Evolutionary conservation across 37 sponge, comb jelly and placozoan genomes (phyloP).

Genomic region (Mnemiopsis leidyi): DNA sequence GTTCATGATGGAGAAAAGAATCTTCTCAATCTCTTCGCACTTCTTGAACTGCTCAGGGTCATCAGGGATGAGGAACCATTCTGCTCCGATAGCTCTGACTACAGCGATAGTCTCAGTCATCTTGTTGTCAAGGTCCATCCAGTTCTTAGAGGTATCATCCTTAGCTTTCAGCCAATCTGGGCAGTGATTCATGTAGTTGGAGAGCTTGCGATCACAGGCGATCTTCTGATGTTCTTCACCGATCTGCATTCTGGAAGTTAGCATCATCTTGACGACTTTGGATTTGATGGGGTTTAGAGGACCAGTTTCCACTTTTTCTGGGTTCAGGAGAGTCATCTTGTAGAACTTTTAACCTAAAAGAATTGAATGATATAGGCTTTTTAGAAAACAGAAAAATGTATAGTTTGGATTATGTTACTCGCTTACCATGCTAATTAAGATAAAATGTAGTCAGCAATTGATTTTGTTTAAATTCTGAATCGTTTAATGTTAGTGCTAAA

Average conservation of each 20-base stretch:
- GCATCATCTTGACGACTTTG: slow-evolving; percentile 31
- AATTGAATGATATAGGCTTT: no score
- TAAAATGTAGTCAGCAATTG: no score
- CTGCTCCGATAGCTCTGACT: not conserved
- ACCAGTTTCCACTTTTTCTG: not conserved
- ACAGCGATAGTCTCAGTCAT: slow-evolving; percentile 37
- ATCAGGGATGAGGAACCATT: slow-evolving; percentile 16
- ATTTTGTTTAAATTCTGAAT: no score
- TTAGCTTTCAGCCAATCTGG: slow-evolving; percentile 19
- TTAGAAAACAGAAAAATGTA: no score
- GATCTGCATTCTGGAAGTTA: not conserved
- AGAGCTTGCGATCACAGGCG: not conserved
- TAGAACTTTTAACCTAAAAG: no score
- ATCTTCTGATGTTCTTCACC: not conserved
- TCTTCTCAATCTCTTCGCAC: slow-evolving; percentile 22
- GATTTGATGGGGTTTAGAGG: not conserved
- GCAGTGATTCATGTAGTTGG: slow-evolving; percentile 16
- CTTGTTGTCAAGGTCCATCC: slow-evolving; percentile 58
- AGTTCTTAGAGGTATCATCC: slow-evolving; percentile 38
- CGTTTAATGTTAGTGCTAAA: no score
- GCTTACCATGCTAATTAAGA: no score
- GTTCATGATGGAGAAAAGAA: slow-evolving; percentile 36
- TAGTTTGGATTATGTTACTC: no score
- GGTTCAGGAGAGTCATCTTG: not conserved
- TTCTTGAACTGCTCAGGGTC: not conserved